Evolutionary conservation across 2,888 invertebrate genomes (phyloP).

Genomic region (Argynnis bischoffii): DNA sequence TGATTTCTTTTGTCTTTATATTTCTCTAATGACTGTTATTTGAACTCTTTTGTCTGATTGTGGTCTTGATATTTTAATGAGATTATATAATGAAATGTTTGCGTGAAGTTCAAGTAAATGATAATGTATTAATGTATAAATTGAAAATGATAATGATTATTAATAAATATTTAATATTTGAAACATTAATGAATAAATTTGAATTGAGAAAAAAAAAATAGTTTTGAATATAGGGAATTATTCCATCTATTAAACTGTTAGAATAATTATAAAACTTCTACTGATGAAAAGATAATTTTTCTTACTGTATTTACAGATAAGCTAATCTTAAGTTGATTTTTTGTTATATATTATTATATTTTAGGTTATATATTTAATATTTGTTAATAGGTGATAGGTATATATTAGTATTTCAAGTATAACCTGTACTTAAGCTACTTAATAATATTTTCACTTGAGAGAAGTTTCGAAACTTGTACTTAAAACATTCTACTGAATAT

Average conservation of each 20-base stretch:
- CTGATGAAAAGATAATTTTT: too few relatives aligned
- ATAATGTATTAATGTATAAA: not conserved
- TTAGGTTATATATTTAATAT: too few relatives aligned
- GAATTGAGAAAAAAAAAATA: too few relatives aligned
- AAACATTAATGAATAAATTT: not conserved
- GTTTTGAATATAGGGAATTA: too few relatives aligned
- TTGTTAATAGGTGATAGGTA: too few relatives aligned
- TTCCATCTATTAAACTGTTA: too few relatives aligned
- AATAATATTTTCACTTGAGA: conserved; percentile 14
- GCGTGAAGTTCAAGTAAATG: not conserved
- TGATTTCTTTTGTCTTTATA: conserved; percentile 47
- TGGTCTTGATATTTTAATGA: conserved; percentile 28
- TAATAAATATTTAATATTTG: not conserved
- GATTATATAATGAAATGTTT: conserved; percentile 22
- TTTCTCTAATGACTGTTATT: conserved; percentile 41
- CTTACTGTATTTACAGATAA: too few relatives aligned
- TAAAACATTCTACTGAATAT: conserved; percentile 11
- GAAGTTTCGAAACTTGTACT: conserved; percentile 13
- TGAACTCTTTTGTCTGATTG: conserved; percentile 36
- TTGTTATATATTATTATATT: too few relatives aligned
- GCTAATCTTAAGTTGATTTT: too few relatives aligned
- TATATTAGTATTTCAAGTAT: too few relatives aligned
- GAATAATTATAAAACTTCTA: too few relatives aligned
- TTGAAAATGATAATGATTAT: not conserved
- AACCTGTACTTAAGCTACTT: too few relatives aligned